A percentile compares a stretch with the other conserved stretches of the same genome.
phyloP scores from a whole-genome alignment of 2,888 invertebrate genomes.

The Mimumesa dahlbomi region DNA sequence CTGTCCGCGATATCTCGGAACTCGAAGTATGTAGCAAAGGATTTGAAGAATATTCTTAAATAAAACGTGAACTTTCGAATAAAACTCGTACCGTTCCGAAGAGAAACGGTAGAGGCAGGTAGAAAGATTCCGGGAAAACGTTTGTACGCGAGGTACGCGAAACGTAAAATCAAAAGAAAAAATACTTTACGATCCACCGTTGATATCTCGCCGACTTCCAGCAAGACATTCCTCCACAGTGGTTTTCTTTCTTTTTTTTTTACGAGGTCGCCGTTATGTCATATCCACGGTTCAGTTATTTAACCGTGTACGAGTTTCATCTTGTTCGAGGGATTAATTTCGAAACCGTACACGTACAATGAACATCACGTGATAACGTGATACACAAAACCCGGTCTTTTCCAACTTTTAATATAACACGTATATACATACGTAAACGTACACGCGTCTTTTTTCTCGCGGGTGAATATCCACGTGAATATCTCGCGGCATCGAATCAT shows the following conservation, averaged over 20 bases:
- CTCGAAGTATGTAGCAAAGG: too few relatives aligned
- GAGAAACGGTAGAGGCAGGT: conserved; percentile 37
- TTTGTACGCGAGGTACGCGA: conserved; percentile 26
- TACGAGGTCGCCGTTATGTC: conserved; percentile 28
- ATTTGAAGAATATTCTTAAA: conserved; percentile 31
- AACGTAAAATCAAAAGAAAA: conserved; percentile 49
- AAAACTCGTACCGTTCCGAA: conserved; percentile 32
- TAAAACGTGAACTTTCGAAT: conserved; percentile 37
- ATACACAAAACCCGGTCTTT: too few relatives aligned
- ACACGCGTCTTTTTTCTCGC: neutral
- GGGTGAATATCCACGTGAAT: too few relatives aligned
- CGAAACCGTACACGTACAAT: too few relatives aligned
- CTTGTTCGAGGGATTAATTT: too few relatives aligned
- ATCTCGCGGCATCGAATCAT: too few relatives aligned
- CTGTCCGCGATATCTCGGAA: neutral
- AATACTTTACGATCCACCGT: conserved; percentile 39
- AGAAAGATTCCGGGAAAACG: conserved; percentile 24
- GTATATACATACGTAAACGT: neutral
- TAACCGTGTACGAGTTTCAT: too few relatives aligned
- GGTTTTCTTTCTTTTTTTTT: conserved; percentile 11
- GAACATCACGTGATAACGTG: too few relatives aligned
- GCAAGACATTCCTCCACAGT: conserved; percentile 25
- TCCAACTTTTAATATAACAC: neutral
- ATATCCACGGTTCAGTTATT: neutral
- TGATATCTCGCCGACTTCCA: conserved; percentile 43